phyloP scores from a whole-genome alignment of 1,140 invertebrate species.

The Carcinoscorpius rotundicauda region DNA sequence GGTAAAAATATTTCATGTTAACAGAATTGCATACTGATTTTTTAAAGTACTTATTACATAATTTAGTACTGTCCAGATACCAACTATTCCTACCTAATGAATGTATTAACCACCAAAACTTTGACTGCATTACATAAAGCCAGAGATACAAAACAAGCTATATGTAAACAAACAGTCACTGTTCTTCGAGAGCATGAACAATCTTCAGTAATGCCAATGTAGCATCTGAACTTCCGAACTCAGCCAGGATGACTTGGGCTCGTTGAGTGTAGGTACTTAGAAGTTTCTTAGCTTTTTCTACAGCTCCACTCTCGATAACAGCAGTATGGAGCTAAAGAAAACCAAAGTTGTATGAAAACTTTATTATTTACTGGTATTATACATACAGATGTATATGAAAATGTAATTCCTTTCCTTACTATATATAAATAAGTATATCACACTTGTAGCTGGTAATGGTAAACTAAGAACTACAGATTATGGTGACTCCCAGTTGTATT shows the following conservation, averaged over 20 bases:
- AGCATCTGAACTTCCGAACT: slow-evolving; percentile 29
- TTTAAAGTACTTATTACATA: too few relatives aligned
- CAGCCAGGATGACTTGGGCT: slow-evolving; percentile 56
- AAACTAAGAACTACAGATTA: too few relatives aligned
- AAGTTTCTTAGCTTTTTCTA: slow-evolving; percentile 57
- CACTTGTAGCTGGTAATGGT: too few relatives aligned
- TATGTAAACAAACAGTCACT: background rate
- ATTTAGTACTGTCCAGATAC: too few relatives aligned
- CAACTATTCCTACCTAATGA: too few relatives aligned
- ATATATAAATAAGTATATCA: too few relatives aligned
- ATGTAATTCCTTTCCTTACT: background rate
- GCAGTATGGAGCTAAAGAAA: slow-evolving; percentile 46
- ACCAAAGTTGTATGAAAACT: slow-evolving; percentile 33
- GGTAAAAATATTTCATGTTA: too few relatives aligned
- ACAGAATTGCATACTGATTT: too few relatives aligned
- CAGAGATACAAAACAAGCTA: too few relatives aligned
- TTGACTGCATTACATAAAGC: too few relatives aligned
- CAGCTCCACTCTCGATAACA: slow-evolving; percentile 49
- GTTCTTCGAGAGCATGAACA: slow-evolving; percentile 25
- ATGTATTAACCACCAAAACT: too few relatives aligned
- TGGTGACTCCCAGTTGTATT: too few relatives aligned
- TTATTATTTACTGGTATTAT: slow-evolving; percentile 7
- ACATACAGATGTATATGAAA: background rate
- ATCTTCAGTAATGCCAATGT: slow-evolving; percentile 31
- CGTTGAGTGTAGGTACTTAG: slow-evolving; percentile 60